Evolutionary conservation across 2,113 vertebrate genomes (phyloP), one percentile per base, ranked within the genome.

Genomic region (Myotis brandtii): DNA sequence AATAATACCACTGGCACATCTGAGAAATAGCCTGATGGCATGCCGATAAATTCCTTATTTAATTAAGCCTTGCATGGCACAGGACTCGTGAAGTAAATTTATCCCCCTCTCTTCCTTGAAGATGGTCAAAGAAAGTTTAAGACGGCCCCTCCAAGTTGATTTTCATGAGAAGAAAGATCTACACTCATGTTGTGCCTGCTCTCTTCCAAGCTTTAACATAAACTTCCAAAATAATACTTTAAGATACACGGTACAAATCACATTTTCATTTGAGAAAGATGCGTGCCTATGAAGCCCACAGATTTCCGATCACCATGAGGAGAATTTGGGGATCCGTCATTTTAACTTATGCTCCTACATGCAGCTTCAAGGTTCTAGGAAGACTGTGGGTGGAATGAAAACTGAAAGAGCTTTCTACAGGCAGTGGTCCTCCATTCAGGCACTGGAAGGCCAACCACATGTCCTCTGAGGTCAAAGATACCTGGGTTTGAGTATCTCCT

Each of bases 201-300:
- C 1, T 95, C 56, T 67, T 84, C 43, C 13, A 86, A 73, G 37
- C 5, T 82, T 86, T 67, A 77, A 43, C 3, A 83, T 82, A 30
- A 46, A 90, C 83, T 95, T 83, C 30, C 23, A 59, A 79, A 89
- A 59, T 46, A 77, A 48, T 40, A 40, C 9, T 30, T 85, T 59
- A 89, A 62, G 20, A 73, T 52, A 23, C 23, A 16, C 50, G 27
- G 8, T 48, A 43, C 34, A 76, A 89, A 56, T 70, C 18, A 59
- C 25, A 76, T 66, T 95, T 91, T 91, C 32, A 70, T 82, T 69
- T 64, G 56, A 93, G 40, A 64, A 91, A 72, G 23, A 81, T 32
- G 2, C 20, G 11, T 66, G 17, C 17, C 25, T 72, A 9, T 46
- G 40, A 56, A 79, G 10, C 4, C 48, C n/a, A 70, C 3, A 86